These are phyloP conservation scores for Brachionus koreanus DNA, from an alignment of 1,140 invertebrate species.

Conservation along the genomic window DNA sequence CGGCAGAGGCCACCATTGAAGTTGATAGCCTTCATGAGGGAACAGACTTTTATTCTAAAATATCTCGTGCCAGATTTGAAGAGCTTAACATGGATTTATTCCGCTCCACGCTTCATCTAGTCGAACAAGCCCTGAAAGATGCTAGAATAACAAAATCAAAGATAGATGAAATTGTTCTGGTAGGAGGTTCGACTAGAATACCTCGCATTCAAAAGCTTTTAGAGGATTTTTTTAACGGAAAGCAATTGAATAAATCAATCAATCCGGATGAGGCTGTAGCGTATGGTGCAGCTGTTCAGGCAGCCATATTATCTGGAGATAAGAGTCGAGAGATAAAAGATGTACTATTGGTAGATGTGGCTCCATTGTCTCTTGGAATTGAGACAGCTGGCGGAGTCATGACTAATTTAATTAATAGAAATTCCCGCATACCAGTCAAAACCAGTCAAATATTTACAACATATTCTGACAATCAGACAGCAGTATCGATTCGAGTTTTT, in stretches of 20 bases:
- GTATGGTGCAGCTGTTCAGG: slow-evolving; percentile 61
- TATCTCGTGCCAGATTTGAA: slow-evolving; percentile 48
- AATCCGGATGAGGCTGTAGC: slow-evolving; percentile 63
- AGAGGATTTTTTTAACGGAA: slow-evolving; percentile 57
- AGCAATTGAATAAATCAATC: slow-evolving; percentile 51
- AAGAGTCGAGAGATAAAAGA: slow-evolving; percentile 51
- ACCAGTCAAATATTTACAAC: slow-evolving; percentile 43
- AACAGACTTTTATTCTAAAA: slow-evolving; percentile 39
- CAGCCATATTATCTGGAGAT: slow-evolving; percentile 56
- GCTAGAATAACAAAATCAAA: slow-evolving; percentile 52
- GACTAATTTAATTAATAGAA: slow-evolving; percentile 50
- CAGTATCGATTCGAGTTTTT: slow-evolving; percentile 56
- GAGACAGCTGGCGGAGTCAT: slow-evolving; percentile 68
- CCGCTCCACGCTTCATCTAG: slow-evolving; percentile 53
- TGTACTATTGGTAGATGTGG: slow-evolving; percentile 55
- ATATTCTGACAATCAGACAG: slow-evolving; percentile 40
- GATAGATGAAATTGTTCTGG: slow-evolving; percentile 63
- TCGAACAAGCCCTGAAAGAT: slow-evolving; percentile 54
- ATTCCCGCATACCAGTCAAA: slow-evolving; percentile 30
- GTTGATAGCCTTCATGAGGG: slow-evolving; percentile 47
- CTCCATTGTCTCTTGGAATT: slow-evolving; percentile 55
- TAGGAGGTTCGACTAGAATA: slow-evolving; percentile 65
- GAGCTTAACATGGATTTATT: slow-evolving; percentile 52
- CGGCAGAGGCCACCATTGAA: slow-evolving; percentile 52
- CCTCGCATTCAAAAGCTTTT: slow-evolving; percentile 64